Conservation (phyloP, 1,140 invertebrate species). For the Drosophila lacteicornis region DNA sequence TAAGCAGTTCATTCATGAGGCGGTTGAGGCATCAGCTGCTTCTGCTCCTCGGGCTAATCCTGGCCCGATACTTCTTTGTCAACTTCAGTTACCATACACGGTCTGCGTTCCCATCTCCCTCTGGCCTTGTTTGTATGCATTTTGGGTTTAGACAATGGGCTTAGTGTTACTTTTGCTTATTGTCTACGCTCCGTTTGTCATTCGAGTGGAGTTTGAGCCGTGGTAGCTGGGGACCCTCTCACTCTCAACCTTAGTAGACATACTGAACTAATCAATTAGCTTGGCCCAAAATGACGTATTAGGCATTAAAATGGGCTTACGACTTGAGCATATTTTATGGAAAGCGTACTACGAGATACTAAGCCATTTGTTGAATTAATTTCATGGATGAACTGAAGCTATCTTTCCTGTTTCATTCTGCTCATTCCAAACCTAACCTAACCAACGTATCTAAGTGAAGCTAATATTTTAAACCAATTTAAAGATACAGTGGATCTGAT, state of each 20-base stretch:
- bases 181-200: slow-evolving; percentile 74
- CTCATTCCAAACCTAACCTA: background rate
- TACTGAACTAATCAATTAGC: slow-evolving; percentile 57
- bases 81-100: slow-evolving; percentile 43
- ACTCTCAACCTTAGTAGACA: background rate
- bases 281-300: slow-evolving; percentile 10
- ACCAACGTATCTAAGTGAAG: background rate
- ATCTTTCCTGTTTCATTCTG: background rate
- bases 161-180: slow-evolving; percentile 79
- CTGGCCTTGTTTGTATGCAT: slow-evolving; percentile 70
- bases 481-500: too few relatives aligned
- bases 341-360: background rate
- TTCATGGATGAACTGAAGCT: background rate
- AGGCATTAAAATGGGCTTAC: slow-evolving; percentile 1
- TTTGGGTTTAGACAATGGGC: slow-evolving; percentile 76
- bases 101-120: slow-evolving; percentile 8
- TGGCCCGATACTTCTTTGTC: slow-evolving; percentile 45
- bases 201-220: slow-evolving; percentile 65
- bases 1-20: slow-evolving; percentile 68
- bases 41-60: slow-evolving; percentile 59
- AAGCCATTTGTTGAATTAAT: slow-evolving; percentile 1
- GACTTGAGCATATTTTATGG: background rate
- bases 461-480: too few relatives aligned
- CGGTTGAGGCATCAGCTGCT: slow-evolving; percentile 59
- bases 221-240: background rate